Base-by-base conservation (phyloP, 2,888 invertebrate species). In the Drosophila monieri region DNA sequence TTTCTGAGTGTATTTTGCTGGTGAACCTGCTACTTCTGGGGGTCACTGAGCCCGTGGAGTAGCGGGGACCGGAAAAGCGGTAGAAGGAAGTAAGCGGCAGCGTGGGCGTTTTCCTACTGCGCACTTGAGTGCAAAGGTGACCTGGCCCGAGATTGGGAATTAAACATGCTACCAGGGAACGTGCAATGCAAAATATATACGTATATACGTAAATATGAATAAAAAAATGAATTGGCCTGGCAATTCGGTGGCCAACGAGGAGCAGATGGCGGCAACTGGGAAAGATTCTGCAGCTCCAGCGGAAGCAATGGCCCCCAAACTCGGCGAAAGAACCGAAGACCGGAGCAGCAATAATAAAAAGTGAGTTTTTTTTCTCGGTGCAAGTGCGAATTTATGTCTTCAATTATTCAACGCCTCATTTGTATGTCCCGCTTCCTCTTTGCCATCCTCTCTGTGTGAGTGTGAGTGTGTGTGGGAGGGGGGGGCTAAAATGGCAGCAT, bases 401-500 rank as follows among this genome's bases (percentile, higher is more conserved):
- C 85, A 88, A 88, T 88, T 88, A 88, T 88, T 88, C 85, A 88
- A 86, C 80, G 85, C 85, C 85, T 89, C 89, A 89, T 88, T 88
- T 89, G 83, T 79, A 72, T 77, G 76, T 69, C 60, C 54, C 66
- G 54, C 65, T 53, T 64, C 64, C 59, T 44, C 44, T 35, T 47
- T 18, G 21, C 48, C 41, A 37, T 10, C 6, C 25, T 25, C 25
- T 25, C 9, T 2, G 27, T 27, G 12, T 21, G 12, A 21, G 21
- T 51, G 30, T 55, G 37, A 57, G 46, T 56, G 35, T 58, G 60
- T 53, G 59, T 54, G 66, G 55, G 57, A 62, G 79, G 85, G 66
- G 55, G 59, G 65, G 79, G 81, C 81, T 85, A 81, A 85, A 78
- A 85, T 85, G 87, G 78, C 85, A 87, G 85, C 75, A 70, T 87